Percentiles rank a stretch among this genome's conserved stretches.
Evolutionary conservation across 2,113 vertebrate genomes (phyloP).

Genomic region (Larimichthys polyactis): DNA sequence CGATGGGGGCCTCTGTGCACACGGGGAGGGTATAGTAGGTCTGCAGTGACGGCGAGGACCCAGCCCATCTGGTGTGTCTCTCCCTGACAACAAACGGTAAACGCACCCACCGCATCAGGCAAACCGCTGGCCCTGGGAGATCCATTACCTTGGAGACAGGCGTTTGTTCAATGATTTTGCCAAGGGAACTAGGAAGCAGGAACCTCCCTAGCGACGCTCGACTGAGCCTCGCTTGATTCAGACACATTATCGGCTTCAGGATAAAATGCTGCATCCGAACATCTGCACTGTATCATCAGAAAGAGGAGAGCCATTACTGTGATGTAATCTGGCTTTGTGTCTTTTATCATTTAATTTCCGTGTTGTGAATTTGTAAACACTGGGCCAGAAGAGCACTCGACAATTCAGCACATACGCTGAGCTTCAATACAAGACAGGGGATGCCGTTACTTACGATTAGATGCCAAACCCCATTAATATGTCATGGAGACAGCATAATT

Average conservation of each 20-base stretch:
- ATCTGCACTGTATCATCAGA: conserved; percentile 9
- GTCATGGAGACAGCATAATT: conserved; percentile 73
- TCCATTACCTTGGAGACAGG: conserved; percentile 70
- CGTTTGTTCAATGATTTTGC: conserved; percentile 44
- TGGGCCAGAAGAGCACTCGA: not conserved
- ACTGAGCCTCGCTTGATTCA: conserved; percentile 16
- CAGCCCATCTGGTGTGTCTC: conserved; percentile 53
- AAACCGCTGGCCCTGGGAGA: conserved; percentile 49
- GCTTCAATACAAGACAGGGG: conserved; percentile 15
- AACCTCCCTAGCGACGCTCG: conserved; percentile 49
- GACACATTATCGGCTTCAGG: conserved; percentile 8
- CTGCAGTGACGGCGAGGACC: conserved; percentile 54
- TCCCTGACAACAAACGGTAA: conserved; percentile 56
- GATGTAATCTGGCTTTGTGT: not conserved
- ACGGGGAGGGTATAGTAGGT: not conserved
- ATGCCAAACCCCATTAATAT: conserved; percentile 61
- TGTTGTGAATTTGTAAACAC: conserved; percentile 1
- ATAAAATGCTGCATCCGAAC: conserved; percentile 8
- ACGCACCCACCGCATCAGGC: conserved; percentile 33
- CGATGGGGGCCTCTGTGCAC: conserved; percentile 4
- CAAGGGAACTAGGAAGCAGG: conserved; percentile 28
- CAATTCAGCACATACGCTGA: conserved; percentile 10
- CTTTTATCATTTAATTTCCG: conserved; percentile 11
- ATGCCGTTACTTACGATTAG: conserved; percentile 42
- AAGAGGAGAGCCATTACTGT: not conserved